Base-by-base conservation (phyloP, 2,113 vertebrate species). In the Heterotis niloticus region DNA sequence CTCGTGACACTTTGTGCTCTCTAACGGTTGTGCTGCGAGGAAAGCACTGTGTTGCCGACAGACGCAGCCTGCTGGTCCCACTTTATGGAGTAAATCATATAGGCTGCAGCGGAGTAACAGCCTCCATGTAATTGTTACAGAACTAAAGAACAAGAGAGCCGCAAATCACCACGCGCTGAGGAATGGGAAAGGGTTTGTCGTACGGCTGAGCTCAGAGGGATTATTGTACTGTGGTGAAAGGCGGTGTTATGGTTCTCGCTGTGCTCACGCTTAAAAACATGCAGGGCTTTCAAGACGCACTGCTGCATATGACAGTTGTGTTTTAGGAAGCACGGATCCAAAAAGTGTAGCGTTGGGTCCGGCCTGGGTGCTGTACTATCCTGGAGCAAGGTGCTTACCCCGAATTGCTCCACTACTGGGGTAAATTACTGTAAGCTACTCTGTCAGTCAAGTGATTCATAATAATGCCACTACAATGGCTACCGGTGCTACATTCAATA, bases 31-130 rank as follows among this genome's bases (percentile, higher is more conserved):
- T n/a, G 16, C 14, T 26, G 65, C 57, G 64, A 44, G 64, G 11
- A 59, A 44, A 44, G 44, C 57, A 23, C 26, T 68, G 52, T 64
- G 68, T 68, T 26, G 54, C 57, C 13, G 54, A 59, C 76, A 78
- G 56, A 69, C 68, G 52, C 18, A 24, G 59, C 65, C 52, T 24
- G 18, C 52, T 57, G 29, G 65, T 23, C 54, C 23, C 14, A 57
- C 44, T 17, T 26, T 68, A 57, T 18, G 44, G 51, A 66, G 68
- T 29, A 24, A 69, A 78, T 78, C 64, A n/a, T 77, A 66, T 52
- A 57, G 76, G 68, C 24, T 69, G 52, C 52, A 52, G 52, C 54
- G n/a, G 24, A 28, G 54, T 59, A 28, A 60, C 16, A 23, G 10
- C 65, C 24, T 18, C 68, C 68, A 69, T 52, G 34, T 69, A 78